Conservation (phyloP, 35 echinoderm and acorn worm species). For the Diadema setosum region DNA sequence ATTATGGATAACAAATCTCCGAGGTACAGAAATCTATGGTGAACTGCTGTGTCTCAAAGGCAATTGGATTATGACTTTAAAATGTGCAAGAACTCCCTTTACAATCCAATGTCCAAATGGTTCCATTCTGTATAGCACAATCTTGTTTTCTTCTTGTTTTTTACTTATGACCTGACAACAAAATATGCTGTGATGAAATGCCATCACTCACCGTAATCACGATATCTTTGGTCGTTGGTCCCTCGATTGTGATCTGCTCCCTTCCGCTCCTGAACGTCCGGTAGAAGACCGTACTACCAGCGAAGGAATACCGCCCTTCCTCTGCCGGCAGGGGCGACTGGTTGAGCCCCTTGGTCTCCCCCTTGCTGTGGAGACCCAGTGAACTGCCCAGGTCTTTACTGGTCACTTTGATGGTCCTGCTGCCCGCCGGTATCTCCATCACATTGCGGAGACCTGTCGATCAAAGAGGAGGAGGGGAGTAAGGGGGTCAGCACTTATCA, state of each 20-base stretch:
- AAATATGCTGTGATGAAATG: no score
- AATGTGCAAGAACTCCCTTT: no score
- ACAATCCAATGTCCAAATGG: no score
- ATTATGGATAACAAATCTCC: no score
- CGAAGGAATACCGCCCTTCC: slow-evolving; percentile 12
- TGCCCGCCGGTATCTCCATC: slow-evolving; percentile 42
- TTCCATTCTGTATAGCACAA: no score
- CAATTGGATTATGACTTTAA: no score
- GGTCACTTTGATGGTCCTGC: slow-evolving; percentile 24
- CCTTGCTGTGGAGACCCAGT: slow-evolving; percentile 16
- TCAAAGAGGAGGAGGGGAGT: no score
- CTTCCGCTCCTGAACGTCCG: slow-evolving; percentile 37
- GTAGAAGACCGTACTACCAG: not conserved
- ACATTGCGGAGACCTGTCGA: not conserved
- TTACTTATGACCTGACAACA: no score
- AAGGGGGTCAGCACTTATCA: no score
- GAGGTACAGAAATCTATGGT: no score
- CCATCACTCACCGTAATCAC: slow-evolving; percentile 58
- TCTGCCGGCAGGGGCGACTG: not conserved
- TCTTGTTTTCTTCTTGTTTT: no score
- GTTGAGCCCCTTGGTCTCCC: slow-evolving; percentile 8
- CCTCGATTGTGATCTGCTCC: slow-evolving; percentile 34
- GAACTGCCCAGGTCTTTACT: slow-evolving; percentile 17
- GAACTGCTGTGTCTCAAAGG: no score
- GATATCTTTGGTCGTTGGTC: not conserved